Conservation (phyloP, 2,888 invertebrate genomes). For the Scrobipalpa costella region DNA sequence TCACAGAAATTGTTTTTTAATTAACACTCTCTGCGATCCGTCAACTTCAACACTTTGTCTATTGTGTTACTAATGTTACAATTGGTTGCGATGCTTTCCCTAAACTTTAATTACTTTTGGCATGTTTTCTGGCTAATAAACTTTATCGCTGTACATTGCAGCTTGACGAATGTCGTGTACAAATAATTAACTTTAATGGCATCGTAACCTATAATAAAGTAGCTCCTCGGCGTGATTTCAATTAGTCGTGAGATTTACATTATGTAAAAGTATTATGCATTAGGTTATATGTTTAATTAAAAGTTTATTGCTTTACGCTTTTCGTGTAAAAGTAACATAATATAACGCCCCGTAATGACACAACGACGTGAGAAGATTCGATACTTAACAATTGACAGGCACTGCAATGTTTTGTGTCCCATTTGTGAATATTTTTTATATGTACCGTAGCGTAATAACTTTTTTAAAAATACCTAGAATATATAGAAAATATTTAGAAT, state of each 20-base stretch:
- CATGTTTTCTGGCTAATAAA: slow-evolving; percentile 5
- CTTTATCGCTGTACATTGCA: slow-evolving; percentile 4
- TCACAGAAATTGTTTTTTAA: slow-evolving; percentile 15
- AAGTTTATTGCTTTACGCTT: slow-evolving; percentile 1
- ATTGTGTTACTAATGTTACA: slow-evolving; percentile 11
- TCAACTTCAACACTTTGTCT: background rate
- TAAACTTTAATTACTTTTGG: slow-evolving; percentile 10
- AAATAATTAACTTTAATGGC: background rate
- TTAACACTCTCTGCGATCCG: background rate
- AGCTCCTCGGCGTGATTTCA: background rate
- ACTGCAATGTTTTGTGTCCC: background rate
- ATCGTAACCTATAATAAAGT: background rate
- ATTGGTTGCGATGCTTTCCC: slow-evolving; percentile 14
- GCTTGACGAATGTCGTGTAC: background rate
- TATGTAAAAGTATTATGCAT: slow-evolving; percentile 6
- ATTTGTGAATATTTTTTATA: no score
- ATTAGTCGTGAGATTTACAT: slow-evolving; percentile 7
- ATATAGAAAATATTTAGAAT: no score
- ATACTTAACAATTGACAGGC: background rate
- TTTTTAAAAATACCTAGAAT: no score
- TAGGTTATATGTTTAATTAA: slow-evolving; percentile 1
- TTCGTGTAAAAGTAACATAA: background rate
- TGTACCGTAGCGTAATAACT: no score
- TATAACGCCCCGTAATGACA: background rate
- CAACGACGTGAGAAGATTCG: background rate